Conservation (phyloP, 2,888 invertebrate species). For the Dromius quadrimaculatus region DNA sequence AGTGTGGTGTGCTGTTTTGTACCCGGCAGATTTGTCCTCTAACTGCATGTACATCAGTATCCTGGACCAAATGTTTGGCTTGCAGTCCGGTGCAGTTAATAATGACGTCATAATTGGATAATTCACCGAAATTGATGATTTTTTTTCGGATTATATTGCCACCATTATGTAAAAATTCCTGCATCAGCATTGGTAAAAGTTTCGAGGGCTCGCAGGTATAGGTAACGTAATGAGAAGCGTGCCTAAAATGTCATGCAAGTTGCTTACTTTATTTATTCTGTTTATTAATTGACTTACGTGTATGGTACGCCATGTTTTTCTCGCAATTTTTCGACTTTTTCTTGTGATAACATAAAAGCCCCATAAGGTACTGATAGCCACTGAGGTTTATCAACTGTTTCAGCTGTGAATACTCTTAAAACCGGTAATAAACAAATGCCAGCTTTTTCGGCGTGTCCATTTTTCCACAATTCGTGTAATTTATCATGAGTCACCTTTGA, state of each 20-base stretch:
- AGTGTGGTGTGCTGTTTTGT: too few relatives aligned
- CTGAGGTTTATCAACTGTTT: conserved; percentile 60
- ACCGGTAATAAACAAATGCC: conserved; percentile 68
- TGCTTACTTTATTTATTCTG: not conserved
- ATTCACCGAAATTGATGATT: conserved; percentile 69
- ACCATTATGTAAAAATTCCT: conserved; percentile 72
- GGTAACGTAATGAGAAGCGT: conserved; percentile 75
- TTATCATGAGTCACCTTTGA: conserved; percentile 72
- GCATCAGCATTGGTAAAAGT: conserved; percentile 76
- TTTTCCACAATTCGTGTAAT: conserved; percentile 72
- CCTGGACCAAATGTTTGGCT: conserved; percentile 73
- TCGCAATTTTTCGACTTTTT: conserved; percentile 63
- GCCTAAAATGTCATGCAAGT: conserved; percentile 65
- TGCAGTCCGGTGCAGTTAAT: conserved; percentile 85
- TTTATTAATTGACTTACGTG: conserved; percentile 60
- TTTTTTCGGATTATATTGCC: conserved; percentile 70
- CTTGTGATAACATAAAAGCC: conserved; percentile 60
- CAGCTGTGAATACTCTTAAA: conserved; percentile 62
- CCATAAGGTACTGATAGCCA: conserved; percentile 69
- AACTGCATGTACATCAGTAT: conserved; percentile 73
- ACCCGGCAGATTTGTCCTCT: conserved; percentile 79
- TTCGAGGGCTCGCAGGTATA: conserved; percentile 76
- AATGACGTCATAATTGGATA: conserved; percentile 72
- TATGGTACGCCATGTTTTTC: conserved; percentile 63
- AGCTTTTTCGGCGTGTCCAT: conserved; percentile 67